Conservation (phyloP, 2,113 vertebrate species). For the Malurus alboscapulatus region DNA sequence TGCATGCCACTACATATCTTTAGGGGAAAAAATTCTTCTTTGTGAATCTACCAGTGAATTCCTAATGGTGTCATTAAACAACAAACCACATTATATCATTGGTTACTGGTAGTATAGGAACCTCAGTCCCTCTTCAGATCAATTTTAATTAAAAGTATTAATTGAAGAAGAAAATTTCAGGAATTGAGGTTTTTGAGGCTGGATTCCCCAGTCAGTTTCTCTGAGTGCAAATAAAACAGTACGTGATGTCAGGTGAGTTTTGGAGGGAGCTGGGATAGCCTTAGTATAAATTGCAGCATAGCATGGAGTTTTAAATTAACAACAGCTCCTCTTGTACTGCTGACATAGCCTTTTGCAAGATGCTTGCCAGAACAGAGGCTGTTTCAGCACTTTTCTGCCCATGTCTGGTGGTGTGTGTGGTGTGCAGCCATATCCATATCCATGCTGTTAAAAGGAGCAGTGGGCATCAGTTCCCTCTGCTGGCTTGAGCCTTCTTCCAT, state of each 20-base stretch:
- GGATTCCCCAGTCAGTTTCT: not conserved
- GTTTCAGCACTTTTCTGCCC: not conserved
- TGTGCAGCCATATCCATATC: not conserved
- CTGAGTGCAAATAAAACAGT: not conserved
- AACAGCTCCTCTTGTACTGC: not conserved
- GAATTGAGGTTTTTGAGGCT: not conserved
- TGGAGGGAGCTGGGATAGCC: not conserved
- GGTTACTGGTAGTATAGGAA: not conserved
- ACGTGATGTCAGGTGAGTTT: not conserved
- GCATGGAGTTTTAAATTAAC: not conserved
- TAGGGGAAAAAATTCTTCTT: not conserved
- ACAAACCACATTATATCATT: not conserved
- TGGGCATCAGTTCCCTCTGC: not conserved
- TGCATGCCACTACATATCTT: slow-evolving; percentile 7
- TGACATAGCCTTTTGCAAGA: not conserved
- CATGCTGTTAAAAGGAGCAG: not conserved
- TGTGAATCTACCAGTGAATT: not conserved
- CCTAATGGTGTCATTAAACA: not conserved
- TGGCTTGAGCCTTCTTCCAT: not conserved
- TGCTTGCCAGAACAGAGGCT: not conserved
- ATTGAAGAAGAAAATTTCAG: not conserved
- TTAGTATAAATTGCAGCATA: not conserved
- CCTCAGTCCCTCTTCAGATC: not conserved
- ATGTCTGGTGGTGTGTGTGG: not conserved
- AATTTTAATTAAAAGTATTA: not conserved